Evolutionary conservation across 2,113 vertebrate genomes (phyloP), one percentile per base, ranked within the genome.

Genomic region (Gila orcuttii): DNA sequence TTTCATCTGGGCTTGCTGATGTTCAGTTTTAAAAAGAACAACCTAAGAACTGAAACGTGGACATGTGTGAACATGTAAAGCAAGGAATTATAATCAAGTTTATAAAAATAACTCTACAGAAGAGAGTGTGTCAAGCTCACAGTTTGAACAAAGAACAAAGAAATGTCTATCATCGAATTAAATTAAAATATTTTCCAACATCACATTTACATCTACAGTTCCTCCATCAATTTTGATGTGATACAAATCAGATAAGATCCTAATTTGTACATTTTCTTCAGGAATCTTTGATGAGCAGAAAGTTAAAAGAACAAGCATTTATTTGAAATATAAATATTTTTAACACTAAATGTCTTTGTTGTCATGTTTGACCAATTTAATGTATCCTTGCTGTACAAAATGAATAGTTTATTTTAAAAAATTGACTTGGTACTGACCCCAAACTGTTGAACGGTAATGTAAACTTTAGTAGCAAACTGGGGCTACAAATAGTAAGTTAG

Each of bases 71-170:
- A 36, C 15, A 36, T 3, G 31, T 31, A 36, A 68, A 68, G 15
- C 31, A 36, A 19, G 28, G 7, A 17, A 68, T 31, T 8, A 17
- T 68, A 68, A 68, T 68, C 15, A 33, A 36, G 31, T 68, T 19
- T 69, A 69, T 69, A 69, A 69, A 69, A 69, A 45, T 71, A 77
- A 23, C 75, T 79, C 23, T 1, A 59, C 19, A 69, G 31, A 69
- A 36, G 76, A 59, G 19, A 78, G 76, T 6, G 12, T 39, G 6
- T 59, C 6, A 62, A 42, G 77, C 11, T 60, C 19, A 60, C 77
- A 17, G 21, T 4, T n/a, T 42, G 9, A 23, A 42, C 36, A 10
- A 39, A 60, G 52, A 36, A 36, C 19, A 77, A 52, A 77, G 25
- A 77, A 55, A 36, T 59, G 55, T 79, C 31, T 17, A 21, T 10